phyloP scores from a whole-genome alignment of 2,797 vertebrate genomes.

The Eulemur albifrons region DNA sequence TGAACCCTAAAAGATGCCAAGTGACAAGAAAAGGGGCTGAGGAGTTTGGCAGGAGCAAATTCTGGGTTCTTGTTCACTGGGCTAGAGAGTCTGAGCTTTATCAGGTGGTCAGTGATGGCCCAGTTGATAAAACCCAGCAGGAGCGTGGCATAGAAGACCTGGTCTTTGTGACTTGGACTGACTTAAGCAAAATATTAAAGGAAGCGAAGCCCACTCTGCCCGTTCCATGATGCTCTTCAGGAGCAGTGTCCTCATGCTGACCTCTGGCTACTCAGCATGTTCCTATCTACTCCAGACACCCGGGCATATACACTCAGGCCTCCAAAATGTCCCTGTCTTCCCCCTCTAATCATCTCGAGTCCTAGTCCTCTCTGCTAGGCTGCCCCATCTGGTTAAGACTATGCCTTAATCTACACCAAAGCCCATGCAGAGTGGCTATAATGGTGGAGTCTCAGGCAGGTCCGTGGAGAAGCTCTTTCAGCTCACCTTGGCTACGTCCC shows the following conservation, averaged over 20 bases:
- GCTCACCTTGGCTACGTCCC: neutral
- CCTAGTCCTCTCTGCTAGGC: neutral
- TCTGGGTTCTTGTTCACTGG: neutral
- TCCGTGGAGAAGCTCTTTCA: neutral
- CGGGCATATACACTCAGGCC: neutral
- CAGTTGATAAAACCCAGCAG: neutral
- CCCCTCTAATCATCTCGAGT: too few species aligned
- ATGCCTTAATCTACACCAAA: neutral
- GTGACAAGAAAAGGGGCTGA: neutral
- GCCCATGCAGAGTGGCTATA: neutral
- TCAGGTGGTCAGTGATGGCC: neutral
- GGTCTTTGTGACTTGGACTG: neutral
- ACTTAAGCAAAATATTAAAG: neutral
- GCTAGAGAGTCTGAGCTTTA: neutral
- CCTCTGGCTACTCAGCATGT: neutral
- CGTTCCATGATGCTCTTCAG: neutral
- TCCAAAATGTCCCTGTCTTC: neutral
- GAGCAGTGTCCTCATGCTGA: neutral
- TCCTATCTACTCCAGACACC: neutral
- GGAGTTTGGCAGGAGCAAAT: neutral
- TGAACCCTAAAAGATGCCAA: neutral
- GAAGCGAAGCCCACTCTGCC: neutral
- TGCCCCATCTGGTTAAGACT: neutral
- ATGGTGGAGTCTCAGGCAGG: neutral
- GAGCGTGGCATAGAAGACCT: rapidly evolving